These are phyloP conservation scores for Lamprologus lemairii DNA, from an alignment of 2,113 vertebrate genomes.

Conservation along the genomic window DNA sequence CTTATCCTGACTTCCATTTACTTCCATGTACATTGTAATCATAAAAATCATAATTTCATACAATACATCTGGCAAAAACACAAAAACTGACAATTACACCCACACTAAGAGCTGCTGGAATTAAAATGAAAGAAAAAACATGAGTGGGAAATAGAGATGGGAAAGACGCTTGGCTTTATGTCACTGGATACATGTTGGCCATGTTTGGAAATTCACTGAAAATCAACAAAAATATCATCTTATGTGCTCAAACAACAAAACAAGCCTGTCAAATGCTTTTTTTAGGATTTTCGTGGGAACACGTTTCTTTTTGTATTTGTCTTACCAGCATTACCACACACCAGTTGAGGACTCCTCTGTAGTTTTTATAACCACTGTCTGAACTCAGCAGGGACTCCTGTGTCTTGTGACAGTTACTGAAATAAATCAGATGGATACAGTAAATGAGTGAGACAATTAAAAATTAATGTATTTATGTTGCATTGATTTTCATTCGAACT, in stretches of 20 bases:
- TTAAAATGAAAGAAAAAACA: not conserved
- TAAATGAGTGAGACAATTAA: not conserved
- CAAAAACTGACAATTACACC: not conserved
- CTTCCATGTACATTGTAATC: not conserved
- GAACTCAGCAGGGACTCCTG: conserved; percentile 87
- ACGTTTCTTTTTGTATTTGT: not conserved
- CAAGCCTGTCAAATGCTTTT: not conserved
- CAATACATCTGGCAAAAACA: not conserved
- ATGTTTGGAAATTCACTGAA: not conserved
- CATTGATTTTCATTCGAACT: not conserved
- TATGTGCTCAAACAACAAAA: not conserved
- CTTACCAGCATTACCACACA: conserved; percentile 94
- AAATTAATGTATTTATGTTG: not conserved
- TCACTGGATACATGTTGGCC: not conserved
- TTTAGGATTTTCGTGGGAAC: not conserved
- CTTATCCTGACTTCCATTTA: not conserved
- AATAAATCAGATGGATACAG: not conserved
- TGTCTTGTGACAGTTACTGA: conserved; percentile 76
- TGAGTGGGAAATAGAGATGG: not conserved
- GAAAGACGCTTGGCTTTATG: not conserved
- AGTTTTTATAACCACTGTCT: conserved; percentile 84
- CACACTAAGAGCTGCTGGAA: not conserved
- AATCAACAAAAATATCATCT: not conserved
- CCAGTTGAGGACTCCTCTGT: conserved; percentile 90
- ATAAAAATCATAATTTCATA: not conserved